Evolutionary conservation across 2,888 invertebrate genomes (phyloP).

Genomic region (Amphipoea oculea): DNA sequence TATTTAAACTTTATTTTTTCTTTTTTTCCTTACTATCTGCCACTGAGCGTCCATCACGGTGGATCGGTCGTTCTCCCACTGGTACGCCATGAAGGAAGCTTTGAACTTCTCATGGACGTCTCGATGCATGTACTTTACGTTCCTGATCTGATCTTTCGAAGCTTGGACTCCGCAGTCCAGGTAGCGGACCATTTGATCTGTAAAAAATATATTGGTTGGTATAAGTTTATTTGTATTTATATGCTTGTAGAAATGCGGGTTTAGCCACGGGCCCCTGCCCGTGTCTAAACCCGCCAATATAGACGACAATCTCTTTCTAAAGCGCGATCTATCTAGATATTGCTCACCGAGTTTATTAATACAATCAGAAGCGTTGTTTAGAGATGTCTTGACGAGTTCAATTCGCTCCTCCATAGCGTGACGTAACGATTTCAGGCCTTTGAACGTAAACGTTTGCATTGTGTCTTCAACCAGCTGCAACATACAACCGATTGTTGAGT

Average conservation of each 20-base stretch:
- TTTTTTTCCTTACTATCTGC: constrained; percentile 70
- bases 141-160: constrained; percentile 72
- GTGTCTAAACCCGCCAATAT: too few species aligned
- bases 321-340: neutral
- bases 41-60: constrained; percentile 74
- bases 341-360: constrained; percentile 70
- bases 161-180: constrained; percentile 80
- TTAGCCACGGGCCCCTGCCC: too few species aligned
- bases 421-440: constrained; percentile 68
- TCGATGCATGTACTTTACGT: constrained; percentile 65
- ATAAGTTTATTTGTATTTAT: neutral
- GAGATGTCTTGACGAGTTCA: constrained; percentile 69
- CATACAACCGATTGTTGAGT: neutral
- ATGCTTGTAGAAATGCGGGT: neutral
- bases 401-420: constrained; percentile 73
- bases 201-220: neutral
- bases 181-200: constrained; percentile 75
- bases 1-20: neutral
- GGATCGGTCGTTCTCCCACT: constrained; percentile 79
- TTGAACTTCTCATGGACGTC: constrained; percentile 71
- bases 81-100: constrained; percentile 69
- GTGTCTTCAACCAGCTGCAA: constrained; percentile 77
- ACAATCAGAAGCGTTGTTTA: constrained; percentile 67
- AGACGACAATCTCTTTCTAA: neutral
- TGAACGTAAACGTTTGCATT: constrained; percentile 74